Conservation (phyloP, 2,797 vertebrate species). For the Hapalemur alaotrensis region DNA sequence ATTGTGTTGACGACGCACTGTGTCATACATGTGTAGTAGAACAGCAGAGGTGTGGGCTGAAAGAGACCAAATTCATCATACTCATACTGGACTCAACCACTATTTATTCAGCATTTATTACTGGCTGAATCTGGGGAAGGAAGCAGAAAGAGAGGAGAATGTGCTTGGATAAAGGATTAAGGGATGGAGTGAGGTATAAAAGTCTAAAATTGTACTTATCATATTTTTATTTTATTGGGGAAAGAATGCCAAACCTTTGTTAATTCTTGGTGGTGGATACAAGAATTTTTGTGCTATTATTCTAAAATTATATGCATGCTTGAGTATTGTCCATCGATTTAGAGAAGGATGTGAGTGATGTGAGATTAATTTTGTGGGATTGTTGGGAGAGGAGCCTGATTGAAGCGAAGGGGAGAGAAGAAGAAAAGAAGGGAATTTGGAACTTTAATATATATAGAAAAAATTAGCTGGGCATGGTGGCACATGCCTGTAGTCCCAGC, state of each 20-base stretch:
- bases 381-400: neutral
- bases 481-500: too few relatives aligned
- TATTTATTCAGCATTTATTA: neutral
- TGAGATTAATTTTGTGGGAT: neutral
- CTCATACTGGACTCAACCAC: neutral
- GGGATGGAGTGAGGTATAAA: neutral
- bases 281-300: neutral
- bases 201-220: neutral
- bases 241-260: neutral
- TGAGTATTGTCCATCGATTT: neutral
- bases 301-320: neutral
- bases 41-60: too few relatives aligned
- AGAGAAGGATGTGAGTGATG: neutral
- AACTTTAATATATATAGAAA: neutral
- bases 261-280: neutral
- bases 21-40: neutral
- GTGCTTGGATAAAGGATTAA: neutral
- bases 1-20: neutral
- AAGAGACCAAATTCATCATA: neutral
- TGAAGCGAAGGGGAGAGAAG: neutral
- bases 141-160: neutral
- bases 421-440: neutral
- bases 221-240: neutral
- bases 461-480: too few relatives aligned
- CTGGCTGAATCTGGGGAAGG: neutral